A percentile compares a stretch with the other conserved stretches of the same genome.
phyloP scores from a whole-genome alignment of 2,888 invertebrate species.

The Chrysomela aeneicollis region DNA sequence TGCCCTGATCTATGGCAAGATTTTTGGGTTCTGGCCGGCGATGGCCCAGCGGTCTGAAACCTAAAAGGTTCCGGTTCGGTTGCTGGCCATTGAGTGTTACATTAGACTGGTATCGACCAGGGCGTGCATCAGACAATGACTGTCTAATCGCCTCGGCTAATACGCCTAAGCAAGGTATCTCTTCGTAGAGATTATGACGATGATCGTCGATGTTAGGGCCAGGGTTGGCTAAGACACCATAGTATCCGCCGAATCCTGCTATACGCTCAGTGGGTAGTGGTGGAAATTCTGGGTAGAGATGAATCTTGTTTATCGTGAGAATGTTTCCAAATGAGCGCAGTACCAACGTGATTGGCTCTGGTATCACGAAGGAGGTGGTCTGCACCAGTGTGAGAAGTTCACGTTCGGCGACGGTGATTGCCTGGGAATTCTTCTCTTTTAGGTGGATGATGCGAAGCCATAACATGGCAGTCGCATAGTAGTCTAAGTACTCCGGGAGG shows the following conservation, averaged over 20 bases:
- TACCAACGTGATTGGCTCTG: slow-evolving; percentile 7
- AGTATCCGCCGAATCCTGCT: slow-evolving; percentile 7
- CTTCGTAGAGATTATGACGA: slow-evolving; percentile 21
- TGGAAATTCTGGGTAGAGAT: slow-evolving; percentile 21
- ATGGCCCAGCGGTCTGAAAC: background rate
- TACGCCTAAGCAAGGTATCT: slow-evolving; percentile 25
- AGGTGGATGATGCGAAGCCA: slow-evolving; percentile 30
- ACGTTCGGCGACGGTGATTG: slow-evolving; percentile 22
- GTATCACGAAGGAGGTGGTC: slow-evolving; percentile 1
- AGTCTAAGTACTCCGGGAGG: slow-evolving; percentile 28
- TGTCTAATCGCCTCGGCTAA: background rate
- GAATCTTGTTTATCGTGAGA: slow-evolving; percentile 15
- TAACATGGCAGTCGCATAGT: slow-evolving; percentile 30
- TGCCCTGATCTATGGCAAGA: slow-evolving; percentile 2
- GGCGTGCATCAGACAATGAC: slow-evolving; percentile 1
- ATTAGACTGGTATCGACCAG: background rate
- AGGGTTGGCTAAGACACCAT: background rate
- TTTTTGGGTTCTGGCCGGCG: slow-evolving; percentile 18
- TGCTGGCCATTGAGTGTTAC: background rate
- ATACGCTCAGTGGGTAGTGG: too few species aligned
- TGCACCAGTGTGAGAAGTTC: slow-evolving; percentile 19
- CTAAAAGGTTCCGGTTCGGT: slow-evolving; percentile 6
- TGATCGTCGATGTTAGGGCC: background rate
- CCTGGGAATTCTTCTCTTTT: slow-evolving; percentile 31
- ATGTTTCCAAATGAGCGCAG: slow-evolving; percentile 6